Conservation (phyloP, 2,113 vertebrate species). For the Eleginops maclovinus region DNA sequence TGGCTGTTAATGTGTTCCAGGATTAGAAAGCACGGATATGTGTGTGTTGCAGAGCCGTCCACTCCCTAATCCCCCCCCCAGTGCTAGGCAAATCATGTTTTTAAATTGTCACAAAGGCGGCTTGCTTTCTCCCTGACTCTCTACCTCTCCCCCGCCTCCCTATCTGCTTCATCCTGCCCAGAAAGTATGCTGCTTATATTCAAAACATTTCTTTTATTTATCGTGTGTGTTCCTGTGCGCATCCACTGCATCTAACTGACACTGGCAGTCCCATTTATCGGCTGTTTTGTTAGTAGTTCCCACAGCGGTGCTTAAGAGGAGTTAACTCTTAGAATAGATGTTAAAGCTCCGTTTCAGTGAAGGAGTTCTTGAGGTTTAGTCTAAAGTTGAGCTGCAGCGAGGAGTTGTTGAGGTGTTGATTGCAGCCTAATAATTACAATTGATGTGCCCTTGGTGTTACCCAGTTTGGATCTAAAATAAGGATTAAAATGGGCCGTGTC, state of each 20-base stretch:
- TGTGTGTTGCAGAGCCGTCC: conserved; percentile 49
- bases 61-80: conserved; percentile 60
- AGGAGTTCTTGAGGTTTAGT: conserved; percentile 17
- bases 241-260: conserved; percentile 39
- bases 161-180: conserved; percentile 48
- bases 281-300: conserved; percentile 56
- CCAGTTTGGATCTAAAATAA: neutral
- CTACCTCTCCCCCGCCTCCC: neutral
- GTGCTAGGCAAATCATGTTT: conserved; percentile 59
- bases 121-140: conserved; percentile 41
- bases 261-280: conserved; percentile 53
- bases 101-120: conserved; percentile 55
- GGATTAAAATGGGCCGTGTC: neutral
- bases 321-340: conserved; percentile 15
- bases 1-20: conserved; percentile 73
- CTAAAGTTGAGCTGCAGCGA: conserved; percentile 18
- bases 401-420: conserved; percentile 35
- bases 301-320: conserved; percentile 32
- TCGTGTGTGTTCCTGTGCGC: conserved; percentile 30
- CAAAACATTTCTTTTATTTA: conserved; percentile 51
- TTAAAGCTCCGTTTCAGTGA: conserved; percentile 25
- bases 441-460: conserved; percentile 23
- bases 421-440: conserved; percentile 16
- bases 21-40: conserved; percentile 71
- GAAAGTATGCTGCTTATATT: conserved; percentile 47